phyloP scores from a whole-genome alignment of 53 echinoderm and acorn worm species.

The Hippasteria phrygiana region DNA sequence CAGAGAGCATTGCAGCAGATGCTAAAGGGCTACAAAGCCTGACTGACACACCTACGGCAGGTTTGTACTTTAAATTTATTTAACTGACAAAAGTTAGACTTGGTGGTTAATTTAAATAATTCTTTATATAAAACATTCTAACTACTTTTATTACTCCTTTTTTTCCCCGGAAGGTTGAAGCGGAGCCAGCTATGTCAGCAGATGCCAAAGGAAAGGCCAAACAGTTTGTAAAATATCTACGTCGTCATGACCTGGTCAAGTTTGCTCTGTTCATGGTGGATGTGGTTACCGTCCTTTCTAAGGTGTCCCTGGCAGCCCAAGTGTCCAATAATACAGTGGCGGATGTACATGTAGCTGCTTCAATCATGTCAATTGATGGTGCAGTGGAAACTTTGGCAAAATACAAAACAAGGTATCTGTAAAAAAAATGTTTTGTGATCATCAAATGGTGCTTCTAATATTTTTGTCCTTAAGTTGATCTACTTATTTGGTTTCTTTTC shows the following conservation, averaged over 20 bases:
- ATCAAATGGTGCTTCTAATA: too few relatives aligned
- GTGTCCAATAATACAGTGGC: conserved; percentile 30
- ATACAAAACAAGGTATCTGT: conserved; percentile 13
- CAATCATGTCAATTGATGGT: neutral
- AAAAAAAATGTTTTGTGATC: too few relatives aligned
- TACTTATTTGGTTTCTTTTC: neutral
- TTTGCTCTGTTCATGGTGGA: conserved; percentile 64
- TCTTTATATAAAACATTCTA: too few relatives aligned
- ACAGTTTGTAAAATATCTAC: conserved; percentile 22
- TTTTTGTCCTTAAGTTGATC: too few relatives aligned
- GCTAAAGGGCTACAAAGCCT: conserved; percentile 13
- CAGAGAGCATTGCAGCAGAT: conserved; percentile 48
- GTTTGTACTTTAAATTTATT: conserved; percentile 3
- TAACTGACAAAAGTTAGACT: too few relatives aligned
- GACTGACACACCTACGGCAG: conserved; percentile 34
- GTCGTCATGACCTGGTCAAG: conserved; percentile 50
- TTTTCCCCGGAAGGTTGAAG: conserved; percentile 6
- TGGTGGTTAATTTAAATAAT: too few relatives aligned
- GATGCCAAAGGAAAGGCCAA: conserved; percentile 50
- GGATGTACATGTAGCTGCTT: conserved; percentile 35
- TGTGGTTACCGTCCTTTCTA: conserved; percentile 39
- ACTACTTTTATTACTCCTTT: too few relatives aligned
- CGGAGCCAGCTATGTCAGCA: conserved; percentile 36
- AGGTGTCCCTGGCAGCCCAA: conserved; percentile 61
- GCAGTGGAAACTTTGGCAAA: neutral